A percentile compares a stretch with the other conserved stretches of the same genome.
phyloP scores from a whole-genome alignment of 2,797 vertebrate species.

The Xiphorhynchus erythropygius region DNA sequence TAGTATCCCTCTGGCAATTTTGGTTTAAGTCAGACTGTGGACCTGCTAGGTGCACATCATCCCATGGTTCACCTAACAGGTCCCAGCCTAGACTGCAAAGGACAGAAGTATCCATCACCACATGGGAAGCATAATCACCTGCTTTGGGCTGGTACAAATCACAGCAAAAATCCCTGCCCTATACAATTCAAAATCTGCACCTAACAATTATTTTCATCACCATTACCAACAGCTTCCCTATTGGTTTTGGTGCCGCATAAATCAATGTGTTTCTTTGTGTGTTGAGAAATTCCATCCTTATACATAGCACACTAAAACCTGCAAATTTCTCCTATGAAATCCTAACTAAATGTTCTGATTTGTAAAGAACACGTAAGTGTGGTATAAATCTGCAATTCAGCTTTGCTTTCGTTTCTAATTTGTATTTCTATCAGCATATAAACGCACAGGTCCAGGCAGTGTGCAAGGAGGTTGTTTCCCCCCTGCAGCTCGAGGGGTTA shows the following conservation, averaged over 20 bases:
- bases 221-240: background rate
- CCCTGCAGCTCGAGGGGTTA: background rate
- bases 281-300: background rate
- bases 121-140: background rate
- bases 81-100: background rate
- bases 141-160: background rate
- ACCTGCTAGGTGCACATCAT: no score
- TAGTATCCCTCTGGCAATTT: background rate
- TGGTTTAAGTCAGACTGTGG: background rate
- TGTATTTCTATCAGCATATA: background rate
- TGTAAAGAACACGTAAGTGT: background rate
- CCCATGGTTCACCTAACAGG: background rate
- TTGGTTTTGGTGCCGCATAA: background rate
- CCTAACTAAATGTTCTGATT: background rate
- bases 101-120: background rate
- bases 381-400: background rate
- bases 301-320: background rate
- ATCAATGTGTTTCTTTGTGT: background rate
- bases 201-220: background rate
- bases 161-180: background rate
- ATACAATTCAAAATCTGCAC: background rate
- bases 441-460: background rate
- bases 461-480: background rate
- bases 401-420: background rate
- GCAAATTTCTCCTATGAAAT: fast-evolving